phyloP scores from a whole-genome alignment of 2,113 vertebrate genomes.

The Entelurus aequoreus region DNA sequence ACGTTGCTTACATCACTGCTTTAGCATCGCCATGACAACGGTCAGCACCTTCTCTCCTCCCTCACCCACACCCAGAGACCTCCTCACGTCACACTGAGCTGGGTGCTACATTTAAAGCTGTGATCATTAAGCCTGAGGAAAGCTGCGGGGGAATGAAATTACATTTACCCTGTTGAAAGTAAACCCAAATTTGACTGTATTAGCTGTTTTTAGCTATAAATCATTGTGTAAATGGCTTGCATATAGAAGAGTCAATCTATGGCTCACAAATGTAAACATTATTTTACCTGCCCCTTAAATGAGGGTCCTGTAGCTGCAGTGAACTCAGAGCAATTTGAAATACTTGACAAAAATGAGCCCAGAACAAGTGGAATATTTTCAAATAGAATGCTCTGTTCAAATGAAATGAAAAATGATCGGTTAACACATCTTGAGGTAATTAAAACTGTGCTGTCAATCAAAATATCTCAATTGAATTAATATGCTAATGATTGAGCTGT shows the following conservation, averaged over 20 bases:
- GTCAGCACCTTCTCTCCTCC: constrained; percentile 33
- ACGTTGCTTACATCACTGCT: constrained; percentile 40
- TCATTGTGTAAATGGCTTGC: constrained; percentile 36
- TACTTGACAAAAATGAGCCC: neutral
- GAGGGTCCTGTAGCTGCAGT: neutral
- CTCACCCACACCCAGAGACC: constrained; percentile 39
- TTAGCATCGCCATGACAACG: constrained; percentile 68
- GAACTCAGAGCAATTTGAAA: neutral
- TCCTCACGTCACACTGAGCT: constrained; percentile 61
- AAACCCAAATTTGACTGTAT: neutral
- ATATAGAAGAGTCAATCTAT: constrained; percentile 20
- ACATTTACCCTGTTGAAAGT: constrained; percentile 18
- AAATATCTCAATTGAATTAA: neutral
- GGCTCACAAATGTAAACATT: too few species aligned
- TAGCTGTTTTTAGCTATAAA: constrained; percentile 32
- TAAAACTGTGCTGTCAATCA: neutral
- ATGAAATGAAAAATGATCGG: neutral
- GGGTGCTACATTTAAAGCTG: constrained; percentile 55
- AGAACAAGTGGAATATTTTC: neutral
- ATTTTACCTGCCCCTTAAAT: too few species aligned
- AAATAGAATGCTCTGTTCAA: neutral
- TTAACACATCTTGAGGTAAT: neutral
- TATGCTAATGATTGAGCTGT: too few species aligned
- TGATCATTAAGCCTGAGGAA: constrained; percentile 33
- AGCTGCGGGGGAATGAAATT: constrained; percentile 7